Evolutionary conservation across 2,797 vertebrate species (phyloP), one percentile per base, ranked within the genome.

Genomic region (Poeciliopsis paucimaculata): DNA sequence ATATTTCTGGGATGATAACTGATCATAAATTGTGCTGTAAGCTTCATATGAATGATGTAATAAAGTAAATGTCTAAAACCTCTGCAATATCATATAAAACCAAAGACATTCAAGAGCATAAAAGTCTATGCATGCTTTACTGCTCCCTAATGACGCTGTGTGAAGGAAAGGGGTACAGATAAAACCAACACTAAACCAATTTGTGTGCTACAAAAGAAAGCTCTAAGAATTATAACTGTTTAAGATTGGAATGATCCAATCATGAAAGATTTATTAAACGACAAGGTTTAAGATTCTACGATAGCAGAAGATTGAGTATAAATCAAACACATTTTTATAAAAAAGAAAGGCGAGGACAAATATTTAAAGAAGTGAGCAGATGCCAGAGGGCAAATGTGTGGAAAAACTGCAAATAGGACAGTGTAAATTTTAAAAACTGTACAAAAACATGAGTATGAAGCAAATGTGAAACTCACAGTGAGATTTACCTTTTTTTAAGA

Each of bases 171-270:
- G 7, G 34, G 62, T 11, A 66, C 31, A 66, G 62, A 66, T 66
- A 66, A 36, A 66, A 36, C 16, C 16, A 66, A 66, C 31, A 62
- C 57, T 62, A 62, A 39, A 36, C 62, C 62, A 66, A 66, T 66
- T 23, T 20, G 13, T 66, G 31, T 39, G 62, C 62, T 39, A 39
- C 34, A 36, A 31, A 60, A 31, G 13, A 39, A 66, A 36, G 34
- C 34, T 66, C 13, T 18, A 31, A 18, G 62, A 39, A 5, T 20
- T 66, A 23, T 39, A 66, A 36, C 31, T 16, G 7, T 31, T 16
- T 66, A 18, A 66, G 18, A 23, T 62, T 34, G 16, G 31, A 62
- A 62, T 34, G 13, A 34, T 3, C 60, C 60, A 62, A 18, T 34
- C 20, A 66, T 66, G 7, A 66, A 62, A 31, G 13, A 62, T 15